Percentiles rank a stretch among this genome's conserved stretches.
phyloP scores from a whole-genome alignment of 2,888 invertebrate species.

The Drosophila mayaguana region DNA sequence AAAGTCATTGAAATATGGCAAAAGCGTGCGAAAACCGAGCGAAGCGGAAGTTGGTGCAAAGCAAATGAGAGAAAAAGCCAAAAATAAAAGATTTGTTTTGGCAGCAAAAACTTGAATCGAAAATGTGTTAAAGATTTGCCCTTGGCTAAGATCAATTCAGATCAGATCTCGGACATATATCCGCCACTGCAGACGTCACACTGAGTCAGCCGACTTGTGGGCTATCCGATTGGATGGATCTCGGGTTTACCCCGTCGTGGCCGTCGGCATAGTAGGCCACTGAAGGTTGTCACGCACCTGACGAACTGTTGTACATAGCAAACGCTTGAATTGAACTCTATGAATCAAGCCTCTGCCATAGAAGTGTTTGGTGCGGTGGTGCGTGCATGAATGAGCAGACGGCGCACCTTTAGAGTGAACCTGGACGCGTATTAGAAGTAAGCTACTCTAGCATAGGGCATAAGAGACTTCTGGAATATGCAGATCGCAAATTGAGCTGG shows the following conservation, averaged over 20 bases:
- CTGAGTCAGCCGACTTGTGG: conserved; percentile 51
- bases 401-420: conserved; percentile 20
- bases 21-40: conserved; percentile 68
- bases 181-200: conserved; percentile 31
- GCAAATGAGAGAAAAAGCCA: not conserved
- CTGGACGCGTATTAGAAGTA: not conserved
- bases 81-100: conserved; percentile 28
- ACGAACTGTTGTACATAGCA: conserved; percentile 49
- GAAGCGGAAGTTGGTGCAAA: conserved; percentile 62
- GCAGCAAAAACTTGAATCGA: conserved; percentile 13
- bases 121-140: conserved; percentile 52
- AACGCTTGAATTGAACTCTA: conserved; percentile 42
- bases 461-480: not conserved
- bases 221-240: conserved; percentile 6
- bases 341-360: conserved; percentile 48
- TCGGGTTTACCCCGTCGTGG: conserved; percentile 63
- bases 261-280: conserved; percentile 41
- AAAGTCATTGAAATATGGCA: conserved; percentile 63
- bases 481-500: too few species aligned
- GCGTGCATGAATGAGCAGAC: conserved; percentile 63
- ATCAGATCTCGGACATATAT: conserved; percentile 14
- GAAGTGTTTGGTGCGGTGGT: conserved; percentile 18
- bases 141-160: conserved; percentile 39
- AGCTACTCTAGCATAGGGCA: not conserved
- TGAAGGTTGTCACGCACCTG: conserved; percentile 68